Evolutionary conservation across 2,888 invertebrate species (phyloP), one percentile per base, ranked within the genome.

Genomic region (Rhynchonema sp.): DNA sequence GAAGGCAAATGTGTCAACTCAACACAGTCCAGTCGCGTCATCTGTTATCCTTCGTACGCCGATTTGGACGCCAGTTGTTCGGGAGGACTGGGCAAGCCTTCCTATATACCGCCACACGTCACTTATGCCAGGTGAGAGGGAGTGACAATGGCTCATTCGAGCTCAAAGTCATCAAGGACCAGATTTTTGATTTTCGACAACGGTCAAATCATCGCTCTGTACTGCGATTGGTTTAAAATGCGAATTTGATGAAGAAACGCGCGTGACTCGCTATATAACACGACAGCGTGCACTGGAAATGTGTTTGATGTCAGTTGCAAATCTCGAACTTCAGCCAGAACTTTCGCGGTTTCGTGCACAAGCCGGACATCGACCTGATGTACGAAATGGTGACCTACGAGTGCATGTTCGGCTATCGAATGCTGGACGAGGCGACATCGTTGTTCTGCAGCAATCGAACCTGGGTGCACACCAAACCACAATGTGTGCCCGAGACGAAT

Each of bases 381-480:
- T 60, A 59, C 30, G 25, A 59, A n/a, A 53, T 60, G 20, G 60
- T 60, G 2, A 23, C 30, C 6, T 60, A 60, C 56, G 26, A 6
- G 22, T 60, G 60, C 28, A 49, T 59, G 46, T 23, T 49, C n/a
- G 60, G 60, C 29, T 60, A 59, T 30, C 52, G 59, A 26, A 59
- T 60, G 9, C 6, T 59, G 23, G 60, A 60, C 58, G 60, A 60
- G 49, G 60, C 58, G 20, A 30, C 46, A 38, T 30, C 29, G 46
- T 30, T 60, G 58, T 60, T 60, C 38, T 60, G 60, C 26, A 20
- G 52, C 46, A 53, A 60, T 26, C 26, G 27, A 3, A 27, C 59
- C 20, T 60, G 60, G 60, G 29, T 56, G 23, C 9, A 30, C 22
- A 60, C 60, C 2, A 46, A 59, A 27, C 60, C 60, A 2, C 49